Percentiles rank a stretch among this genome's conserved stretches.
These are phyloP conservation scores for Ptychobarbus kaznakovi DNA, from an alignment of 2,797 vertebrate species.

Conservation along the genomic window DNA sequence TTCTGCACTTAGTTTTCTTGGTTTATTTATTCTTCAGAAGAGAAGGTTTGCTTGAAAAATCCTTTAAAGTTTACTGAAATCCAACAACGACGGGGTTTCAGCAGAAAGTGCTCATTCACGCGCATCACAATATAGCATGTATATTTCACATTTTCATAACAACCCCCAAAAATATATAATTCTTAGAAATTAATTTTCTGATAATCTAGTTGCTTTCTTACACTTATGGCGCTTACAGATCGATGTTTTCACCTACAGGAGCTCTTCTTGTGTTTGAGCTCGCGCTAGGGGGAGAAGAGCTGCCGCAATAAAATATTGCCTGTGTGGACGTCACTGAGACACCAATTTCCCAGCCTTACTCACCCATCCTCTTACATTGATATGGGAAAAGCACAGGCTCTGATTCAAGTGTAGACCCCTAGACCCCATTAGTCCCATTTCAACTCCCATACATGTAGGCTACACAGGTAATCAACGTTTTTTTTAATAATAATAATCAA, in stretches of 20 bases:
- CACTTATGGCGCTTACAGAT: neutral
- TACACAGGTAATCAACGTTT: neutral
- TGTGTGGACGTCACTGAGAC: slow-evolving; percentile 43
- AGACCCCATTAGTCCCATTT: neutral
- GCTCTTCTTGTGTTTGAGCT: slow-evolving; percentile 14
- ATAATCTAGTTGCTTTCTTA: neutral
- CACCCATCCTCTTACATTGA: slow-evolving; percentile 15
- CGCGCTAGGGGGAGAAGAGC: slow-evolving; percentile 30
- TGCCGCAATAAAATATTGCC: slow-evolving; percentile 33
- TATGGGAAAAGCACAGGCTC: slow-evolving; percentile 12
- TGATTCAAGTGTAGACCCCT: neutral
- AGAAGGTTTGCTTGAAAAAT: neutral
- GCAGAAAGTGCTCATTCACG: neutral
- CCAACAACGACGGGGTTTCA: neutral
- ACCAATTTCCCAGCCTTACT: slow-evolving; percentile 31
- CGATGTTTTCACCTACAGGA: slow-evolving; percentile 4
- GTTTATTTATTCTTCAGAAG: neutral
- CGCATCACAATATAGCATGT: neutral
- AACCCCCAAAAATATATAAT: neutral
- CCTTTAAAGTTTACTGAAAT: slow-evolving; percentile 28
- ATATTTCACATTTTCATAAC: neutral
- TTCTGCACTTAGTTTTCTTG: neutral
- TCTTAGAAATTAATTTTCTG: neutral
- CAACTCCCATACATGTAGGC: neutral
- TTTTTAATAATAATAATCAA: neutral